Base-by-base conservation (phyloP, 2,797 vertebrate species). In the Distichodus sexfasciatus region DNA sequence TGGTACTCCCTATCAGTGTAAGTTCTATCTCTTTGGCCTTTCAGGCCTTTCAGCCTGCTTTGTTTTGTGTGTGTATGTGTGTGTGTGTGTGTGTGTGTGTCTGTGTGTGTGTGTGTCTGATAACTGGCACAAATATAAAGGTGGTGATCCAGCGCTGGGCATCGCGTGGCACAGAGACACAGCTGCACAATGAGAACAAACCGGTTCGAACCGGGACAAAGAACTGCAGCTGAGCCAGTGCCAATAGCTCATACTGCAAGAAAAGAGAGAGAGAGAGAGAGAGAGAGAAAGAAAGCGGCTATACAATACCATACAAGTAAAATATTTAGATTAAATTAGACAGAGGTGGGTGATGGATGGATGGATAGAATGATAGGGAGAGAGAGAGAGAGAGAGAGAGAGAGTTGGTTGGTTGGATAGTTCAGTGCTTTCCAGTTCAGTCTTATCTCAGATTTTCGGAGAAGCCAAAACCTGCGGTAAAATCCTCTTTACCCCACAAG, bases 381-480 rank as follows among this genome's bases (percentile, higher is more conserved):
- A 29, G 21, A 48, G 14, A 47, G 9, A 23, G 14, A 21, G 23
- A 26, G 67, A 68, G 43, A 21, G 51, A 77, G 51, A 71, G 38
- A 71, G 76, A 80, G 63, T 75, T 62, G 63, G 71, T 75, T 72
- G 35, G 55, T 44, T 69, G 71, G 79, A 77, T 73, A 81, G 63
- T 69, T 36, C 15, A 66, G 78, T 78, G 62, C 71, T 35, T 35
- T 35, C 11, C 33, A 2, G 2, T 35, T 35, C 1, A 35, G 6
- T 35, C 33, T 35, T 35, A 35, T 6, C 33, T 35, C 33, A 35
- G 11, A 35, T 35, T 6, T 35, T 35, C 11, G 33, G 11, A 35
- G n/a, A n/a, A n/a, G n/a, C n/a, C n/a, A n/a, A n/a, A n/a, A n/a
- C n/a, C n/a, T n/a, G n/a, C n/a, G n/a, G n/a, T n/a, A n/a, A n/a